Conservation (phyloP, 2,797 vertebrate species). For the Mormyrus hasselquistii region DNA sequence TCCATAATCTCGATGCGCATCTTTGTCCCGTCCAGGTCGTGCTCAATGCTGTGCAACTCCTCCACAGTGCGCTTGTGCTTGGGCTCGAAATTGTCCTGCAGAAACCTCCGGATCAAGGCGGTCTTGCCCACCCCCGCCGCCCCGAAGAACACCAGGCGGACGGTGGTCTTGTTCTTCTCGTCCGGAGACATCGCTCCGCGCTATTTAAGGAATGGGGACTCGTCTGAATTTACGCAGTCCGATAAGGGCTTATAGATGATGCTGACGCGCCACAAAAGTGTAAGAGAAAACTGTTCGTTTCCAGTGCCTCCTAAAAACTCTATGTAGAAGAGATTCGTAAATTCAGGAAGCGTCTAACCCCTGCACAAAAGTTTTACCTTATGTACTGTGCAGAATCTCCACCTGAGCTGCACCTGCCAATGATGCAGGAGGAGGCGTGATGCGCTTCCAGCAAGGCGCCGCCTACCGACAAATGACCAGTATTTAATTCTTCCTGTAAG, state of each 20-base stretch:
- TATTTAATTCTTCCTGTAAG: not conserved
- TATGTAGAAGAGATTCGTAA: not conserved
- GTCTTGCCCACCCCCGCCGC: conserved; percentile 63
- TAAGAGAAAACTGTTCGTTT: not conserved
- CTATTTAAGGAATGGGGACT: not conserved
- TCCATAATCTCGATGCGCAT: conserved; percentile 61
- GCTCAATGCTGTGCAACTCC: conserved; percentile 58
- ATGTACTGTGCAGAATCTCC: conserved; percentile 1
- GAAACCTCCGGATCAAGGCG: conserved; percentile 59
- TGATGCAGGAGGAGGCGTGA: not conserved
- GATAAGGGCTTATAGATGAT: not conserved
- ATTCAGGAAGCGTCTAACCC: not conserved
- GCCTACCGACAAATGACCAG: not conserved
- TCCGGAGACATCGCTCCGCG: conserved; percentile 12
- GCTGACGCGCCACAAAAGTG: not conserved
- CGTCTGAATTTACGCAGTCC: not conserved
- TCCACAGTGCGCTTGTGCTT: conserved; percentile 62
- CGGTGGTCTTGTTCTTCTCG: conserved; percentile 26
- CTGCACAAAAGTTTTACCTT: not conserved
- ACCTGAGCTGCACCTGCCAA: not conserved
- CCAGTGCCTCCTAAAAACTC: not conserved
- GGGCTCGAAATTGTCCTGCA: conserved; percentile 54
- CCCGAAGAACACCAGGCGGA: conserved; percentile 61
- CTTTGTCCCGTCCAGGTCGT: conserved; percentile 33
- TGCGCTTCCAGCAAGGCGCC: not conserved